These are phyloP conservation scores for Drosophila stalkeri DNA, from an alignment of 2,888 invertebrate species.

Conservation along the genomic window DNA sequence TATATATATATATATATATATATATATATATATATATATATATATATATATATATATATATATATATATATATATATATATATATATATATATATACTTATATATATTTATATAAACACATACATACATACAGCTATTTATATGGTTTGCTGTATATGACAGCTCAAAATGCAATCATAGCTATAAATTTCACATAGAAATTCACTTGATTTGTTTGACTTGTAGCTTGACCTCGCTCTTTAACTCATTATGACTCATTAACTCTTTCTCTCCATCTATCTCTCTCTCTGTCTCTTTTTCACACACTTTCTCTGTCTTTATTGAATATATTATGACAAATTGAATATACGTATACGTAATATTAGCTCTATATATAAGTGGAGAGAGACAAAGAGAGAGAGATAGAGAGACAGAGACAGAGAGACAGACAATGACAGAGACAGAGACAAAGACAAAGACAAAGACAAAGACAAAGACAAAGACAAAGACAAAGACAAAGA, in stretches of 20 bases:
- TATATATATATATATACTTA: not conserved
- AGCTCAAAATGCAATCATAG: conserved; percentile 71
- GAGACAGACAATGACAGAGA: too few species aligned
- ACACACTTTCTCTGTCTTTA: not conserved
- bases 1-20: not conserved
- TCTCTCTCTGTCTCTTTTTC: too few species aligned
- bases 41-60: too few species aligned
- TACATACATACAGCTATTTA: not conserved
- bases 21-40: too few species aligned
- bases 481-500: too few species aligned
- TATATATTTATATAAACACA: not conserved
- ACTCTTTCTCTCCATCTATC: not conserved
- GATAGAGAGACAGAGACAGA: too few species aligned
- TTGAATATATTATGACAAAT: not conserved
- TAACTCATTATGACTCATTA: not conserved
- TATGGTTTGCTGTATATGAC: conserved; percentile 10
- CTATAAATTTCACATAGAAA: conserved; percentile 73
- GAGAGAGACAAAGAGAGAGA: not conserved
- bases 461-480: too few species aligned
- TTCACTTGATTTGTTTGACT: conserved; percentile 41
- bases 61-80: not conserved
- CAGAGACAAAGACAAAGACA: too few species aligned
- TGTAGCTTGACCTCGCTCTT: not conserved
- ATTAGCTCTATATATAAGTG: not conserved
- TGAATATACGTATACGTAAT: not conserved